Evolutionary conservation across 2,113 vertebrate genomes (phyloP).

Genomic region (Antechinus stuartii): DNA sequence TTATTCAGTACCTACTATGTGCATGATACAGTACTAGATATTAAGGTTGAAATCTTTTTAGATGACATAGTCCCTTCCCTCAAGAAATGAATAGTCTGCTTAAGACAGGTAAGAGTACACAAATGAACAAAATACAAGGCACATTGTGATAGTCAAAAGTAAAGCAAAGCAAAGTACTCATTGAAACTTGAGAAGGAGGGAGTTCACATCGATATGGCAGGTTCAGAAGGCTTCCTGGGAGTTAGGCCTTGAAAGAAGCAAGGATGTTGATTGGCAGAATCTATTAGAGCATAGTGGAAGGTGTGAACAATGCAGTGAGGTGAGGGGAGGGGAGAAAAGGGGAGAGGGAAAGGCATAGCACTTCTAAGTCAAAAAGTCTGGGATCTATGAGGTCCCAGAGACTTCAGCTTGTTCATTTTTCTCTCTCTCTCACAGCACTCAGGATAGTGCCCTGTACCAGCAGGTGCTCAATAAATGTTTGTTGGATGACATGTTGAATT

Average conservation of each 20-base stretch:
- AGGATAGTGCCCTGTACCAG: not conserved
- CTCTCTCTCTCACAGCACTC: not conserved
- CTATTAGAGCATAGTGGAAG: not conserved
- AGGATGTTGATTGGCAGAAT: not conserved
- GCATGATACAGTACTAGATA: not conserved
- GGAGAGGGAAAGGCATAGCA: not conserved
- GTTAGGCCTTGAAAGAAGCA: not conserved
- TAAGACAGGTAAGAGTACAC: not conserved
- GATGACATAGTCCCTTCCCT: not conserved
- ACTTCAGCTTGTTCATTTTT: not conserved
- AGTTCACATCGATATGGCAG: not conserved
- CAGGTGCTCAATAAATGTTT: not conserved
- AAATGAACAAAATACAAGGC: not conserved
- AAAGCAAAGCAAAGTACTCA: not conserved
- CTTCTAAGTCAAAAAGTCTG: not conserved
- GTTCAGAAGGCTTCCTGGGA: not conserved
- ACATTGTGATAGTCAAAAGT: not conserved
- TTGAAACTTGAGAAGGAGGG: not conserved
- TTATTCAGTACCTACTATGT: not conserved
- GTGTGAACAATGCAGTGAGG: not conserved
- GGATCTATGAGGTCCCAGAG: not conserved
- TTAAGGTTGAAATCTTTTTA: not conserved
- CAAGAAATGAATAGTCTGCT: not conserved
- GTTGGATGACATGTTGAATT: not conserved
- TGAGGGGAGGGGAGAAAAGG: not conserved